Percentiles rank a stretch among this genome's conserved stretches.
These are phyloP conservation scores for Syngnathoides biaculeatus DNA, from an alignment of 2,113 vertebrate genomes.

Conservation along the genomic window DNA sequence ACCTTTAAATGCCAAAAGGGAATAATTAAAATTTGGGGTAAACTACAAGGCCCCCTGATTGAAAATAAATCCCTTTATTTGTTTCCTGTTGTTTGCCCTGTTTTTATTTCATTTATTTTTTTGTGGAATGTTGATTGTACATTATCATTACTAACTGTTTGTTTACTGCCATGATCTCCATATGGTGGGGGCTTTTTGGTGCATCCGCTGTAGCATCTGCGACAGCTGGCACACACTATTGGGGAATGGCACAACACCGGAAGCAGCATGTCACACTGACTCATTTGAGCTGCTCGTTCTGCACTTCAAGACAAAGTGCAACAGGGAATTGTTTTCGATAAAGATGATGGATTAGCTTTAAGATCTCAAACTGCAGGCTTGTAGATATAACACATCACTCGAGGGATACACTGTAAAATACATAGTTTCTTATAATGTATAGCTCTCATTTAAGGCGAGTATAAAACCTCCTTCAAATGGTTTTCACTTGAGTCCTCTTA, in stretches of 20 bases:
- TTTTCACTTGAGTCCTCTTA: background rate
- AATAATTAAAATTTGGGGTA: background rate
- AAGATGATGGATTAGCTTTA: background rate
- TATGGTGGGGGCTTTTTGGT: background rate
- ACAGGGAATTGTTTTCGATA: background rate
- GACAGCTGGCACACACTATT: slow-evolving; percentile 1
- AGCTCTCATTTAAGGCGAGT: background rate
- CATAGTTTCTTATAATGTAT: background rate
- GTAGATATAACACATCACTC: background rate
- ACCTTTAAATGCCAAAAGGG: background rate
- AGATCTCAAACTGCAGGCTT: background rate
- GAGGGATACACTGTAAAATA: background rate
- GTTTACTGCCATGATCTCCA: background rate
- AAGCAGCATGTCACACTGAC: background rate
- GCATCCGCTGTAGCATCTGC: slow-evolving; percentile 4
- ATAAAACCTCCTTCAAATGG: background rate
- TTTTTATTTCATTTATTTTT: background rate
- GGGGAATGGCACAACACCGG: background rate
- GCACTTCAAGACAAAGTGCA: background rate
- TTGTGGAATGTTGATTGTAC: background rate
- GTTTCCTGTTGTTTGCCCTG: background rate
- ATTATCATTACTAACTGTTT: background rate
- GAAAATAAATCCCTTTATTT: background rate
- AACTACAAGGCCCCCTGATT: background rate
- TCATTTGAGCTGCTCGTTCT: background rate